Percentiles rank a stretch among this genome's conserved stretches.
phyloP scores from a whole-genome alignment of 2,888 invertebrate species.

The Xylocampa areola region DNA sequence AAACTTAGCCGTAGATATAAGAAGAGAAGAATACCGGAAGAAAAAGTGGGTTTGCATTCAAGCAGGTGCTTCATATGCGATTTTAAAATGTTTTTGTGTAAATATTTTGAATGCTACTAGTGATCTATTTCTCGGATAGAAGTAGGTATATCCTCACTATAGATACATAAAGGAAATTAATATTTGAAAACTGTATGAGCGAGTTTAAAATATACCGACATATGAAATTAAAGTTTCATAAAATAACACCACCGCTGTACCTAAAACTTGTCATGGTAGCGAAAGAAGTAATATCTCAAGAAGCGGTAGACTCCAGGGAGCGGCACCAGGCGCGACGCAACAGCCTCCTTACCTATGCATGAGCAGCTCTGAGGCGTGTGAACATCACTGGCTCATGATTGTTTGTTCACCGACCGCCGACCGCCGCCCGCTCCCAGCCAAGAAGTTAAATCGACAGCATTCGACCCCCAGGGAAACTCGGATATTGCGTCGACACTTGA shows the following conservation, averaged over 20 bases:
- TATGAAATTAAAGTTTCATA: slow-evolving; percentile 44
- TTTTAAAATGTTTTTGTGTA: no score
- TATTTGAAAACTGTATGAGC: no score
- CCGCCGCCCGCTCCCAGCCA: no score
- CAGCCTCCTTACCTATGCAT: slow-evolving; percentile 78
- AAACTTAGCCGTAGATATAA: no score
- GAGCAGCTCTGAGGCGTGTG: slow-evolving; percentile 66
- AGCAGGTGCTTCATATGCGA: no score
- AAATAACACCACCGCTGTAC: slow-evolving; percentile 39
- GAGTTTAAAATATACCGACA: no score
- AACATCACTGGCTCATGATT: slow-evolving; percentile 63
- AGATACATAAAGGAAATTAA: no score
- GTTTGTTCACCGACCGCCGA: slow-evolving; percentile 60
- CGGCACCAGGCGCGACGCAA: slow-evolving; percentile 66
- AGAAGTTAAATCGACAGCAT: slow-evolving; percentile 78
- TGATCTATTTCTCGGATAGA: no score
- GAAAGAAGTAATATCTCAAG: slow-evolving; percentile 78
- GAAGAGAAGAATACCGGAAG: no score
- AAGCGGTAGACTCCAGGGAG: slow-evolving; percentile 66
- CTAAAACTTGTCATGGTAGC: slow-evolving; percentile 71
- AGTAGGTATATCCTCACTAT: no score
- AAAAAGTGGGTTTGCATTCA: no score
- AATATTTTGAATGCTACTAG: no score
- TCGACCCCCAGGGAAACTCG: slow-evolving; percentile 69
- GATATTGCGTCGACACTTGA: slow-evolving; percentile 86